Percentiles rank a stretch among this genome's conserved stretches.
Conservation (phyloP, 2,113 vertebrate genomes). For the Leptobrachium leishanense region DNA sequence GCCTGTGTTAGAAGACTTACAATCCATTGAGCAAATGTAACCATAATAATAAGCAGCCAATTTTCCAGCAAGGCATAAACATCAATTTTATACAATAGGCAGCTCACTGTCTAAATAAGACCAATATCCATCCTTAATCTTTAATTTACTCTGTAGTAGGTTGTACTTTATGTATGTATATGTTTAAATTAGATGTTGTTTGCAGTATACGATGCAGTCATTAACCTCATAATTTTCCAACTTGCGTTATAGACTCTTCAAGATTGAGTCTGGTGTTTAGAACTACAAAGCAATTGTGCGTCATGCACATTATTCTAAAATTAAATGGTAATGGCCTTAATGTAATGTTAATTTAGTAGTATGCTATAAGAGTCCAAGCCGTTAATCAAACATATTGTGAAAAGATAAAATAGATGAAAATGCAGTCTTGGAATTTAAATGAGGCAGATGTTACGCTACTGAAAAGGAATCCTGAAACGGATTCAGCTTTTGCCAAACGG, state of each 20-base stretch:
- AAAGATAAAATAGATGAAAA: slow-evolving; percentile 42
- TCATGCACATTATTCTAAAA: not conserved
- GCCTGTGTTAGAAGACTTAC: not conserved
- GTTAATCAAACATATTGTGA: slow-evolving; percentile 18
- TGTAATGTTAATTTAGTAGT: slow-evolving; percentile 30
- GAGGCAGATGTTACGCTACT: not conserved
- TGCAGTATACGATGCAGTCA: not conserved
- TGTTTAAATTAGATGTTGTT: slow-evolving; percentile 14
- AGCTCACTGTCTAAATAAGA: not conserved
- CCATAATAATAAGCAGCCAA: not conserved
- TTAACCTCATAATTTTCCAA: slow-evolving; percentile 2
- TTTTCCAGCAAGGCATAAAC: not conserved
- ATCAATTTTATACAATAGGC: slow-evolving; percentile 1
- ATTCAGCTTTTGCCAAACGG: no score
- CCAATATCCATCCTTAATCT: not conserved
- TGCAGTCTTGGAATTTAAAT: slow-evolving; percentile 11
- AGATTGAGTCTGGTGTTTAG: not conserved
- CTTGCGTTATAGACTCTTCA: not conserved
- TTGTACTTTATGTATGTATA: slow-evolving; percentile 3
- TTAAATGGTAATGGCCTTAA: slow-evolving; percentile 27
- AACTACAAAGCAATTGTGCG: slow-evolving; percentile 12
- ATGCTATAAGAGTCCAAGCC: slow-evolving; percentile 9
- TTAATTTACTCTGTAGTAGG: not conserved
- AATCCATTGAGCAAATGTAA: not conserved
- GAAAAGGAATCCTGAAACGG: not conserved